A percentile compares a stretch with the other conserved stretches of the same genome.
Evolutionary conservation across 2,113 vertebrate genomes (phyloP).

Genomic region (Noturus placidus): DNA sequence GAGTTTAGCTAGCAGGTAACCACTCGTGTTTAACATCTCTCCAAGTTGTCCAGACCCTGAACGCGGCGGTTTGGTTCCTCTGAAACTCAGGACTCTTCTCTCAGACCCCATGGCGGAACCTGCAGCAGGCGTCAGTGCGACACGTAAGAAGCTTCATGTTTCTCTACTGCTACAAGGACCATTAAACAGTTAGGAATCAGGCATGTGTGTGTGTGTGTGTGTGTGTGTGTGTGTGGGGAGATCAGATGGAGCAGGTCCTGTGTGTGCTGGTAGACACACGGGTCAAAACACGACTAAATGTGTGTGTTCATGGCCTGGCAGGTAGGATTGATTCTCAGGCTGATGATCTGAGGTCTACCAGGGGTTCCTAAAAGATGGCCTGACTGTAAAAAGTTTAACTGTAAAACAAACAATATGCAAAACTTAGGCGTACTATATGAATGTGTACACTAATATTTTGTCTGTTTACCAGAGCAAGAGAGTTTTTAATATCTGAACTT

Average conservation of each 20-base stretch:
- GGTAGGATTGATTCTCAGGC: not conserved
- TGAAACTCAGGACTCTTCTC: not conserved
- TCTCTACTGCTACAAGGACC: not conserved
- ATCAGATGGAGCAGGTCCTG: not conserved
- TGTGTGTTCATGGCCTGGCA: not conserved
- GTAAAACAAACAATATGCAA: not conserved
- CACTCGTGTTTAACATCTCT: not conserved
- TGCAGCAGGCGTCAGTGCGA: accelerated
- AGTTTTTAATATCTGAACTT: not conserved
- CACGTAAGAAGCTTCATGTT: slow-evolving; percentile 46
- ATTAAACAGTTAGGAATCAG: not conserved
- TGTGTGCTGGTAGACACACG: not conserved
- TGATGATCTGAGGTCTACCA: not conserved
- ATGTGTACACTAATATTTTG: not conserved
- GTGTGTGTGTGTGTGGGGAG: not conserved
- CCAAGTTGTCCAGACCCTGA: not conserved
- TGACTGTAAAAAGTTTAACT: not conserved
- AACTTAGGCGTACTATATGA: too few relatives aligned
- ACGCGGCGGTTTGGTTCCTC: not conserved
- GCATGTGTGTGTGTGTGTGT: not conserved
- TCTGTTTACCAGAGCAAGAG: not conserved
- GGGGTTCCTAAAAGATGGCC: too few relatives aligned
- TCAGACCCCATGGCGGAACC: slow-evolving; percentile 39
- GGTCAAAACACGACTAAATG: not conserved
- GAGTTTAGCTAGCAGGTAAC: slow-evolving; percentile 1